Base-by-base conservation (phyloP, 2,888 invertebrate genomes). In the Drosophila maculinotata region DNA sequence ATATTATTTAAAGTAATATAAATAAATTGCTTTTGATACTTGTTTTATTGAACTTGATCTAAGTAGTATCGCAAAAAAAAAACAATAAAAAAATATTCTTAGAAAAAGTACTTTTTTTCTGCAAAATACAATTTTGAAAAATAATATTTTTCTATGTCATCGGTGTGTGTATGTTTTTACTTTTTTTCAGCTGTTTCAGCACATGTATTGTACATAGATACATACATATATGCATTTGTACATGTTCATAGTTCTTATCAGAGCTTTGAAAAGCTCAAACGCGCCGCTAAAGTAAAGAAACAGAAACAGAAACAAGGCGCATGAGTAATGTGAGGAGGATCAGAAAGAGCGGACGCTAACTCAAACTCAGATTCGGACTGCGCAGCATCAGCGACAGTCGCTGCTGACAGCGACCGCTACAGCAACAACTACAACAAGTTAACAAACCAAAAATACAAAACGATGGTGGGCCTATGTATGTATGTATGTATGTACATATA, bases 281-380 rank as follows among this genome's bases (percentile, higher is more conserved):
- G 47, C 38, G 35, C 31, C 65, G 57, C 65, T 52, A 23, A 39
- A 52, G 23, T n/a, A n/a, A n/a, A n/a, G n/a, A n/a, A n/a, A 4
- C 41, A 38, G 15, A 48, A n/a, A n/a, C n/a, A n/a, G 25, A 47
- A 59, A 47, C 49, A 54, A 38, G 38, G 44, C 58, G 79, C 65
- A 75, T 79, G 60, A 75, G 76, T 65, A 79, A 75, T 75, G 49
- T 20, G 53, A 42, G n/a, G 51, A 76, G n/a, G 51, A 76, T 60
- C 36, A 47, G 36, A 12, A 51, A 42, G n/a, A 36, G 33, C 6
- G 12, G 23, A 47, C 14, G 20, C 20, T 2, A 20, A 20, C 20
- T 17, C 35, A n/a, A 23, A 69, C 31, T 41, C 17, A n/a, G 41
- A 28, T 26, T 14, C 28, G 31, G 45, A 45, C 62, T 56, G 56